These are phyloP conservation scores for Drosophila tsacasi DNA, from an alignment of 1,140 invertebrate species.

Conservation along the genomic window DNA sequence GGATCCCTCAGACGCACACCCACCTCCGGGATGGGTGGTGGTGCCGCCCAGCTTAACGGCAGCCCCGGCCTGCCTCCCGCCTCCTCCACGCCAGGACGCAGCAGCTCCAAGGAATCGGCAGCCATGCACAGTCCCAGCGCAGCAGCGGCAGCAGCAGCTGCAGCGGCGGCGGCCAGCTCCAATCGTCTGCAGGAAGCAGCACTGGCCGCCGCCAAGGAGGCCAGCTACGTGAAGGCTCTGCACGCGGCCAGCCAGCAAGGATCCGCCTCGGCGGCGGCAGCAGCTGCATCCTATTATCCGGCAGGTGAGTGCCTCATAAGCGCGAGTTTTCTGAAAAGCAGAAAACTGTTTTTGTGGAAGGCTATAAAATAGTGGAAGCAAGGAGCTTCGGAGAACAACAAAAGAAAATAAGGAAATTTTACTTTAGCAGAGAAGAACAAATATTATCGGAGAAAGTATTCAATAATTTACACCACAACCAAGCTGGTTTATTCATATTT, in stretches of 20 bases:
- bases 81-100: conserved; percentile 53
- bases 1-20: conserved; percentile 61
- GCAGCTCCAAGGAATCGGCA: conserved; percentile 81
- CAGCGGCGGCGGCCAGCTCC: conserved; percentile 58
- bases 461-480: not conserved
- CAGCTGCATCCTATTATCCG: conserved; percentile 67
- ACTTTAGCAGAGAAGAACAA: not conserved
- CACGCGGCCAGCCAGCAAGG: conserved; percentile 86
- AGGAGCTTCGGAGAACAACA: not conserved
- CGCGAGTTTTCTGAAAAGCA: not conserved
- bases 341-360: not conserved
- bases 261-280: conserved; percentile 85
- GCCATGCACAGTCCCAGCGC: conserved; percentile 65
- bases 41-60: conserved; percentile 53
- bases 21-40: conserved; percentile 28
- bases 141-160: conserved; percentile 47
- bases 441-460: too few relatives aligned
- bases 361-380: too few relatives aligned
- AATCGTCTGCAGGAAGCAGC: conserved; percentile 78
- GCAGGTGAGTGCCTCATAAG: conserved; percentile 49
- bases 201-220: conserved; percentile 78
- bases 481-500: too few relatives aligned
- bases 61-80: conserved; percentile 71
- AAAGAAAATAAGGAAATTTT: not conserved
- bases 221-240: conserved; percentile 83